phyloP scores from a whole-genome alignment of 2,113 vertebrate species.

The Petromus typicus region DNA sequence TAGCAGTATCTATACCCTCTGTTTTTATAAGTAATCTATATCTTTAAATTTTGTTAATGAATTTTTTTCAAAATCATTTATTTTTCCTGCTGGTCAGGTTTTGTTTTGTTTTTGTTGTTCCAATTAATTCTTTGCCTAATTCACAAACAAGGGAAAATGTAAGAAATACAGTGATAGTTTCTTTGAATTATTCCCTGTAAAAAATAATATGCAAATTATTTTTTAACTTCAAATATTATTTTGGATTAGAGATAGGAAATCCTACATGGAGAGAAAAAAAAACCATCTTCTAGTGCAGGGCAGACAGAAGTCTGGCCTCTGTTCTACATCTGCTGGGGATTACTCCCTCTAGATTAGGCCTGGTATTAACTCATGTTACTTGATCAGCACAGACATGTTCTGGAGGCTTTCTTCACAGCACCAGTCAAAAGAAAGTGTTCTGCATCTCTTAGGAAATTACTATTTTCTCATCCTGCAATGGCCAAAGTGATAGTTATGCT shows the following conservation, averaged over 20 bases:
- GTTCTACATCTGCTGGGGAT: constrained; percentile 67
- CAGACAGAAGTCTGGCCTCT: constrained; percentile 39
- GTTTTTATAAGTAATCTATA: background rate
- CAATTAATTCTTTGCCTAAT: background rate
- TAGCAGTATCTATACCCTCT: background rate
- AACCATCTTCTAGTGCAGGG: constrained; percentile 44
- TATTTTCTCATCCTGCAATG: constrained; percentile 47
- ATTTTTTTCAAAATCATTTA: constrained; percentile 43
- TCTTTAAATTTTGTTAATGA: constrained; percentile 14
- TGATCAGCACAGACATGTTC: constrained; percentile 66
- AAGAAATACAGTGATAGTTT: background rate
- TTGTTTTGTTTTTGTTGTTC: background rate
- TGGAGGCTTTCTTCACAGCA: constrained; percentile 39
- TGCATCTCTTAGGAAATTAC: constrained; percentile 50
- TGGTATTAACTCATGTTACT: constrained; percentile 65
- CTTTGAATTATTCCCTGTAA: constrained; percentile 21
- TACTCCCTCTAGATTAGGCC: constrained; percentile 65
- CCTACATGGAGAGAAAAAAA: constrained; percentile 65
- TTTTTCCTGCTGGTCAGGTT: background rate
- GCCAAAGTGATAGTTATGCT: background rate
- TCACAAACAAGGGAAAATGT: background rate
- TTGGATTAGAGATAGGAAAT: background rate
- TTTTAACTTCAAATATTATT: background rate
- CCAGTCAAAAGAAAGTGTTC: constrained; percentile 46
- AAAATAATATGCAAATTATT: constrained; percentile 57